Percentiles rank a stretch among this genome's conserved stretches.
Conservation (phyloP, 1,140 invertebrate genomes). For the Caenorhabditis inopinata region DNA sequence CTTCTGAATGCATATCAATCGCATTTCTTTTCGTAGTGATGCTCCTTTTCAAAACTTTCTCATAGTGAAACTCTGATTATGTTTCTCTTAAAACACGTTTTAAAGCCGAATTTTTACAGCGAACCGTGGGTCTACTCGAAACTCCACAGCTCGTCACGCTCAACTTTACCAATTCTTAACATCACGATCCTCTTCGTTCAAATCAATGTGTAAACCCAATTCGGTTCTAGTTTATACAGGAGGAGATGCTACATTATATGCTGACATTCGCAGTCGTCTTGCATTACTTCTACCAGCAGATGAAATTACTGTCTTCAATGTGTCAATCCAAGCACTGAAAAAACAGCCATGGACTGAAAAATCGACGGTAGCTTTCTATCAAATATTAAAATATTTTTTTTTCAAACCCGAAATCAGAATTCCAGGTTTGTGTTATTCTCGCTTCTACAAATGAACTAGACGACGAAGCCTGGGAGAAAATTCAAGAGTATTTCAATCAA, state of each 20-base stretch:
- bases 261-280: constrained; percentile 46
- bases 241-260: constrained; percentile 49
- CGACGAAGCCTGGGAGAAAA: constrained; percentile 54
- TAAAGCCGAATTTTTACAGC: too few relatives aligned
- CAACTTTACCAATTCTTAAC: constrained; percentile 4
- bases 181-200: constrained; percentile 1
- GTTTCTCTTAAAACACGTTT: too few relatives aligned
- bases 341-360: constrained; percentile 54
- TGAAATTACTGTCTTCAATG: constrained; percentile 56
- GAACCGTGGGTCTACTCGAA: background rate
- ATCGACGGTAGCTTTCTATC: constrained; percentile 12
- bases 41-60: too few relatives aligned
- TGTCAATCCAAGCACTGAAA: constrained; percentile 46
- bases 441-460: constrained; percentile 58
- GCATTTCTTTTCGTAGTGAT: too few relatives aligned
- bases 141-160: background rate
- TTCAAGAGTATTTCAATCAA: constrained; percentile 61
- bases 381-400: background rate
- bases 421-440: constrained; percentile 52
- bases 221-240: constrained; percentile 60
- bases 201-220: constrained; percentile 35
- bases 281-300: constrained; percentile 52
- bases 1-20: too few relatives aligned
- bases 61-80: too few relatives aligned
- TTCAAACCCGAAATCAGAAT: background rate